Conservation (phyloP, 2,113 vertebrate genomes). For the Limnothrissa miodon region DNA sequence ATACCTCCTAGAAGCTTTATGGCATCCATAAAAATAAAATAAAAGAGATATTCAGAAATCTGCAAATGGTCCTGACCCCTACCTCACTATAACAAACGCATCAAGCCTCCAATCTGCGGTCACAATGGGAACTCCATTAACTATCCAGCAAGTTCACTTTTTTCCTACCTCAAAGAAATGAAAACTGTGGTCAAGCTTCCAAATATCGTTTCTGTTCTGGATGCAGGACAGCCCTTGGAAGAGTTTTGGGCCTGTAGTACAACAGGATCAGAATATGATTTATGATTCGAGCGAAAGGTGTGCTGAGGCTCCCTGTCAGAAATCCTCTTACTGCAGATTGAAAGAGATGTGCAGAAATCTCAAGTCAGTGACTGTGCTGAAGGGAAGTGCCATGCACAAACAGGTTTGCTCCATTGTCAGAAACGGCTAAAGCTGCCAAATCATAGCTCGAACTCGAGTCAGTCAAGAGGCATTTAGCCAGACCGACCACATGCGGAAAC, state of each 20-base stretch:
- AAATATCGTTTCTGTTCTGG: neutral
- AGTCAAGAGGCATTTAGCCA: constrained; percentile 27
- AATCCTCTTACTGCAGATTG: neutral
- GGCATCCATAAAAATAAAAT: constrained; percentile 25
- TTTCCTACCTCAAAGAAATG: neutral
- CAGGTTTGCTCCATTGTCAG: constrained; percentile 27
- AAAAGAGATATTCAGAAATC: constrained; percentile 26
- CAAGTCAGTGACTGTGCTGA: neutral
- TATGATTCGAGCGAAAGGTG: constrained; percentile 1
- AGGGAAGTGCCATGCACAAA: neutral
- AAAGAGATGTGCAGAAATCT: neutral
- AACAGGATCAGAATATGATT: neutral
- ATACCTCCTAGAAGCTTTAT: constrained; percentile 36
- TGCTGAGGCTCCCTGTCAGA: neutral
- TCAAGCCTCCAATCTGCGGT: constrained; percentile 15
- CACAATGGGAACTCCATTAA: constrained; percentile 2
- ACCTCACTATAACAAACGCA: neutral
- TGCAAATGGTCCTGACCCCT: neutral
- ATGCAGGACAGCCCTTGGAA: neutral
- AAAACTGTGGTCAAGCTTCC: constrained; percentile 1
- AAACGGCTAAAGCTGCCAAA: constrained; percentile 23
- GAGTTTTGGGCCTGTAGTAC: neutral
- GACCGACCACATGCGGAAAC: constrained; percentile 44
- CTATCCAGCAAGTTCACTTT: constrained; percentile 15
- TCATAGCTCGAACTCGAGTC: constrained; percentile 21